A percentile compares a stretch with the other conserved stretches of the same genome.
Evolutionary conservation across 2,797 vertebrate species (phyloP).

Genomic region (Lindbergichthys nudifrons): DNA sequence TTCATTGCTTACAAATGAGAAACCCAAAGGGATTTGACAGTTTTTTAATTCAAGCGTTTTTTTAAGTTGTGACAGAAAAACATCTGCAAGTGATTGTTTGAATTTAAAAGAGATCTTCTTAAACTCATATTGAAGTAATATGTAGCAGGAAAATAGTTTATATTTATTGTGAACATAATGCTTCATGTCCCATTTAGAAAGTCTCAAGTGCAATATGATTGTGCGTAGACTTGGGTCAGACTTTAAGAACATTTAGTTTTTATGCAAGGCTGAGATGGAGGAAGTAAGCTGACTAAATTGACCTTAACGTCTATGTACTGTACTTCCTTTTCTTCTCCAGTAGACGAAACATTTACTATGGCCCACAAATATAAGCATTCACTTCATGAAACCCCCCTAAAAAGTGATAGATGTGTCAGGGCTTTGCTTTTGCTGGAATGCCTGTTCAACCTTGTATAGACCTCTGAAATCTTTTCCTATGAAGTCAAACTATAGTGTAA

Average conservation of each 20-base stretch:
- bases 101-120: slow-evolving; percentile 9
- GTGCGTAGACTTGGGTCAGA: not conserved
- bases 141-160: not conserved
- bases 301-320: not conserved
- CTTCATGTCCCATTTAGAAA: not conserved
- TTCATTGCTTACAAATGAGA: not conserved
- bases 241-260: not conserved
- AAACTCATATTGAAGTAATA: slow-evolving; percentile 2
- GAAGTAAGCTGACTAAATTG: not conserved
- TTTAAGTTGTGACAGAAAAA: slow-evolving; percentile 11
- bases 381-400: not conserved
- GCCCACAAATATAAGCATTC: not conserved
- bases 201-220: not conserved
- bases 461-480: not conserved
- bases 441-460: not conserved
- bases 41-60: slow-evolving; percentile 10
- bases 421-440: not conserved
- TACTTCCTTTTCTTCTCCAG: not conserved
- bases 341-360: not conserved
- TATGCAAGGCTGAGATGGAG: too few species aligned
- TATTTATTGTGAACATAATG: not conserved
- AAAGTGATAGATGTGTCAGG: not conserved
- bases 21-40: too few species aligned
- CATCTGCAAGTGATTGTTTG: slow-evolving; percentile 1
- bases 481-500: too few species aligned